phyloP scores from a whole-genome alignment of 2,888 invertebrate genomes.

The Aquatica leii region DNA sequence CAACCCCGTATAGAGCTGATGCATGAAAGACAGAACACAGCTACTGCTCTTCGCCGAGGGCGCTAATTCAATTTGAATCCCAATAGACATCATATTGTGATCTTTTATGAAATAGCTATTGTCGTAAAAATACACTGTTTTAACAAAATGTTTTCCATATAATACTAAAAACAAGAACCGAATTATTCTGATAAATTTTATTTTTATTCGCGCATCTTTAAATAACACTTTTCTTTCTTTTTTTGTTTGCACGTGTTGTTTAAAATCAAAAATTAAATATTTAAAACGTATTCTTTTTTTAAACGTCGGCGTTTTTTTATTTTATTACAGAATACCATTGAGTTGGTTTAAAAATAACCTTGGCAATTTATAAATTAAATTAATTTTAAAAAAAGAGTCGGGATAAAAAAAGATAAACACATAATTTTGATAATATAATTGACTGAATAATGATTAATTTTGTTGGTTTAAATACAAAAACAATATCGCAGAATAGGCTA shows the following conservation, averaged over 20 bases:
- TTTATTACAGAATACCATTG: no score
- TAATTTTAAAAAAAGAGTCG: no score
- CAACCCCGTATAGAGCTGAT: constrained; percentile 22
- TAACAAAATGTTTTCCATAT: constrained; percentile 6
- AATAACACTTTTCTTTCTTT: neutral
- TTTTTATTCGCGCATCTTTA: constrained; percentile 1
- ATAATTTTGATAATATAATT: no score
- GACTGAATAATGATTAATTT: no score
- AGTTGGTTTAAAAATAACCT: no score
- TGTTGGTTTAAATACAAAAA: no score
- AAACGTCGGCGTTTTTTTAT: no score
- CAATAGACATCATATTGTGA: constrained; percentile 39
- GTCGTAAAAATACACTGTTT: constrained; percentile 36
- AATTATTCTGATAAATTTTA: constrained; percentile 5
- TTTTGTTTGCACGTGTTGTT: neutral
- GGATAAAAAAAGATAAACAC: no score
- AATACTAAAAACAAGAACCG: neutral
- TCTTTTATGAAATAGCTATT: constrained; percentile 38
- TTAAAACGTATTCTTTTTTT: no score
- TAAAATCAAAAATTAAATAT: neutral
- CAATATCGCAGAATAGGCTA: no score
- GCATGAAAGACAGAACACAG: constrained; percentile 35
- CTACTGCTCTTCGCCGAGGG: constrained; percentile 37
- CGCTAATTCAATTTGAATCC: constrained; percentile 44
- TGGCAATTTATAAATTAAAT: no score